phyloP scores from a whole-genome alignment of 37 sponge, comb jelly and placozoan species.

The Ephydatia muelleri region DNA sequence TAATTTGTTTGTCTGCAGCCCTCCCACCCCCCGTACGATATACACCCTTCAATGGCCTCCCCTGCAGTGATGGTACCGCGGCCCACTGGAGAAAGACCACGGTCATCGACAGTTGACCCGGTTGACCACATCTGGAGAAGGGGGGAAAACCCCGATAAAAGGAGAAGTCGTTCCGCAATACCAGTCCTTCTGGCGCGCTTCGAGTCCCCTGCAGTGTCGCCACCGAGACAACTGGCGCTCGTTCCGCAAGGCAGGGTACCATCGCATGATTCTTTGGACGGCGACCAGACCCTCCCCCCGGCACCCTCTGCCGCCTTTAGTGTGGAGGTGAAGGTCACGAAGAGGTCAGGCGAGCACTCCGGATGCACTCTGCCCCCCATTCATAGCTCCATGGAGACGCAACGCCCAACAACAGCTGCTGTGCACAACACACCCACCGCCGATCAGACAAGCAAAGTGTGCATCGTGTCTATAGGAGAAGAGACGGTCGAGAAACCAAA shows the following conservation, averaged over 20 bases:
- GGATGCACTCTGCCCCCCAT: not conserved
- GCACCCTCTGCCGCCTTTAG: not conserved
- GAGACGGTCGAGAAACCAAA: no score
- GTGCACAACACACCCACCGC: not conserved
- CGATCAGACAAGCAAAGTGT: not conserved
- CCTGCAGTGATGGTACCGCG: not conserved
- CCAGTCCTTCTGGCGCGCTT: not conserved
- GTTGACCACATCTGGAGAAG: not conserved
- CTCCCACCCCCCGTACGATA: no score
- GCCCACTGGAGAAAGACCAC: not conserved
- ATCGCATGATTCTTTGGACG: not conserved
- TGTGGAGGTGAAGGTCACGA: not conserved
- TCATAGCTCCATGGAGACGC: not conserved
- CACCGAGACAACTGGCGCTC: not conserved
- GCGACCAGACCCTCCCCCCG: not conserved
- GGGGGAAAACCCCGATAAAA: not conserved
- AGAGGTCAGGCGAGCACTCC: not conserved
- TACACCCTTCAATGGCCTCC: no score
- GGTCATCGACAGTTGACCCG: slow-evolving; percentile 12
- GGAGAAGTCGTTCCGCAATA: slow-evolving; percentile 6
- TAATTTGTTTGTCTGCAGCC: no score
- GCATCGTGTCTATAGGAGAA: slow-evolving; percentile 28
- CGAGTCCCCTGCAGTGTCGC: not conserved
- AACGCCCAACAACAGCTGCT: not conserved
- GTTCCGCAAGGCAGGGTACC: not conserved